These are phyloP conservation scores for Chironomus riparius DNA, from an alignment of 2,888 invertebrate genomes.

Conservation along the genomic window DNA sequence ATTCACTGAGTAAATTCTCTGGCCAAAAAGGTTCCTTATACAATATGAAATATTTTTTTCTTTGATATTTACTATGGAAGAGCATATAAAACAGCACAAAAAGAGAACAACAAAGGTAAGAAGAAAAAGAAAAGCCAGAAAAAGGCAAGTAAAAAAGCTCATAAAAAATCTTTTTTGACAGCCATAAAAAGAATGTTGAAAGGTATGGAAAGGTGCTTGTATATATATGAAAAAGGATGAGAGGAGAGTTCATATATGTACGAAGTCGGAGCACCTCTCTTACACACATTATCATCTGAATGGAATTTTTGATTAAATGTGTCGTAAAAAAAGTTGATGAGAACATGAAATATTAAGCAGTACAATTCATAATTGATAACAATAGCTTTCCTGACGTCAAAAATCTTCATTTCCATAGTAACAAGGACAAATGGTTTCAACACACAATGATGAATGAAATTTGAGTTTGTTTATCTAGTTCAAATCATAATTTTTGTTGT, in stretches of 20 bases:
- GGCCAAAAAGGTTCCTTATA: too few relatives aligned
- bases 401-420: not conserved
- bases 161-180: too few relatives aligned
- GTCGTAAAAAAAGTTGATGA: conserved; percentile 21
- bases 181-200: too few relatives aligned
- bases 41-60: too few relatives aligned
- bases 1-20: too few relatives aligned
- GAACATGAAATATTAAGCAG: conserved; percentile 16
- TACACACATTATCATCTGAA: not conserved
- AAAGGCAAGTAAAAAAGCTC: too few relatives aligned
- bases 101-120: too few relatives aligned
- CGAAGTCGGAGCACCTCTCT: not conserved
- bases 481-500: not conserved
- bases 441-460: not conserved
- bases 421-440: not conserved
- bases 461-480: not conserved
- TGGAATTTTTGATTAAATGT: conserved; percentile 8
- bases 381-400: not conserved
- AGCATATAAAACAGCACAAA: too few relatives aligned
- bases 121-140: too few relatives aligned
- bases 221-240: not conserved
- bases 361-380: conserved; percentile 6
- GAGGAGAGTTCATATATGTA: too few relatives aligned
- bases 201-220: not conserved
- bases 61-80: too few relatives aligned